Percentiles rank a stretch among this genome's conserved stretches.
Conservation (phyloP, 64 coral and sea anemone species). For the Stylophora pistillata region DNA sequence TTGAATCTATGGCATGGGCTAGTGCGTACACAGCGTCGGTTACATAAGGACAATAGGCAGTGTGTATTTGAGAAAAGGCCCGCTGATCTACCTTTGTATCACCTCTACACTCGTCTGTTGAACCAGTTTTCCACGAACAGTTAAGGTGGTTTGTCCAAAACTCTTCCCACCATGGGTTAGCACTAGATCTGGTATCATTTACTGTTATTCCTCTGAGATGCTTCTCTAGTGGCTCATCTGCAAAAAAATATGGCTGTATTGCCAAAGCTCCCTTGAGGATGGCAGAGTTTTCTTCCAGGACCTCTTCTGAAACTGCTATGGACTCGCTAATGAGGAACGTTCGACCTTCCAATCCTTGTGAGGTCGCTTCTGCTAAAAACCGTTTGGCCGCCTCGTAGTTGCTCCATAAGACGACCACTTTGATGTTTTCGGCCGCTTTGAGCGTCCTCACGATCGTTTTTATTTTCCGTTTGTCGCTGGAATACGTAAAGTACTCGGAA, state of each 20-base stretch:
- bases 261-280: slow-evolving; percentile 73
- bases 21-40: slow-evolving; percentile 4
- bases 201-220: slow-evolving; percentile 13
- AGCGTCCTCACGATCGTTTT: slow-evolving; percentile 9
- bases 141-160: slow-evolving; percentile 18
- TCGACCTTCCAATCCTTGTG: neutral
- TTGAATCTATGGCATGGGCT: neutral
- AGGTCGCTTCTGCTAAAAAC: neutral
- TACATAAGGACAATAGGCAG: neutral
- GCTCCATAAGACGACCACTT: slow-evolving; percentile 14
- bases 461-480: slow-evolving; percentile 16
- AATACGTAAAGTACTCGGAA: slow-evolving; percentile 70
- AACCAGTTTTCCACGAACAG: neutral
- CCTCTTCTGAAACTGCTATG: neutral
- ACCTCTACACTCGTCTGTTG: neutral
- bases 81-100: neutral
- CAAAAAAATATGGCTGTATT: slow-evolving; percentile 24
- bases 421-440: neutral
- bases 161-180: slow-evolving; percentile 57
- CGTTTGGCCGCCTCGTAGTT: neutral
- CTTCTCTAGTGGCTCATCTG: neutral
- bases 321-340: slow-evolving; percentile 24
- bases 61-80: slow-evolving; percentile 8
- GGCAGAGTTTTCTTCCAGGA: slow-evolving; percentile 33
- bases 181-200: neutral